Evolutionary conservation across 2,113 vertebrate genomes (phyloP), one percentile per base, ranked within the genome.

Genomic region (Myiozetetes cayanensis): DNA sequence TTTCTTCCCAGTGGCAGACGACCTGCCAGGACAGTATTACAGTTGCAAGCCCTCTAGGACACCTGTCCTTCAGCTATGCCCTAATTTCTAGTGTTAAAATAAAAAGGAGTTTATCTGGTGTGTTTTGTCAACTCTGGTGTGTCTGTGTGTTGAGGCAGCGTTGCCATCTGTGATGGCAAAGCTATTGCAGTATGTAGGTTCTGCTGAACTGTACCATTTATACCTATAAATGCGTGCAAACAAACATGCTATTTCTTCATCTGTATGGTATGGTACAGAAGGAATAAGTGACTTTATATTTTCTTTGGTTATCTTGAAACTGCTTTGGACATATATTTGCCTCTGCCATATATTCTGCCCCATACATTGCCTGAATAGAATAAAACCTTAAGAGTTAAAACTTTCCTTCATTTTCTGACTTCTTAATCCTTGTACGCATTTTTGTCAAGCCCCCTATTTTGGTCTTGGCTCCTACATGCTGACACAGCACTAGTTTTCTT

Each of bases 401-500:
- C 31, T 84, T 93, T 39, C 33, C 25, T 78, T 81, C 17, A 14
- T 72, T 58, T 75, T 62, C 84, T 83, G 80, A 82, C 75, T 93
- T 90, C 46, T 61, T 87, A 75, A 82, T 85, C 56, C 66, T 59
- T 61, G 12, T 68, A 31, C 28, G 35, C 16, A 7, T 74, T 95
- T 44, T 90, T 88, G 39, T 82, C 43, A 92, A 33, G 12, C 25
- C 24, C 41, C 39, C 31, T 83, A 4, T 59, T 91, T 89, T 96
- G 85, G 63, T 83, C 85, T 37, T 39, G 88, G 82, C 22, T 93
- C 30, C 62, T 52, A 74, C 49, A 41, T 92, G 96, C 97, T 97
- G 96, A 98, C 92, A 46, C 70, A 95, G 96, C 97, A 95, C 70
- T 66, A 59, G 47, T 95, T 96, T 89, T 92, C 97, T 96, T 93